Evolutionary conservation across 1,140 invertebrate species (phyloP), one percentile per base, ranked within the genome.

Genomic region (Ceratosolen solmsi): DNA sequence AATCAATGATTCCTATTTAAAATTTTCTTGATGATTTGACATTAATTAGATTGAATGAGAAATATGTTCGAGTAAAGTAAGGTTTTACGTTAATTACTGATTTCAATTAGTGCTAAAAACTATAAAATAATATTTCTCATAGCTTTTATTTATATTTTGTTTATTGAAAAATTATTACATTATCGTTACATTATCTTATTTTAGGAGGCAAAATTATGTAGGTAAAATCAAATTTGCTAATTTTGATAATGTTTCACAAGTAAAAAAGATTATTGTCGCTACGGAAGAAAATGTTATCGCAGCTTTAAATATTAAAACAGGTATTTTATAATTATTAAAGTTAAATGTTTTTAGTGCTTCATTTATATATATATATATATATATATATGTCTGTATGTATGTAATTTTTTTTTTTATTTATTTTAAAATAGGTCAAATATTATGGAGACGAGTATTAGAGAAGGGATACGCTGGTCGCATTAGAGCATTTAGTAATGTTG

Each of bases 271-370:
- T n/a, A 94, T 97, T 86, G 94, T 98, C 17, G 95, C 95, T n/a
- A 97, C 97, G 0, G 94, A 97, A 86, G 95, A 97, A 90, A 97
- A 98, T 93, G 96, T 97, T 83, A 89, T 98, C 73, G 96, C 97
- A 83, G 95, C 96, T 77, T 88, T 98, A 70, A 95, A 96, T 92
- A 92, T 95, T 63, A 96, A 96, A 88, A 96, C 95, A 87, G 97
- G 96, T 94, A 91, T 88, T 49, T 77, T 22, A 71, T 49, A 30
- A 33, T 27, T 79, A 72, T 22, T 80, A 56, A 56, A 83, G 79
- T 79, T 70, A 30, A 82, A 78, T 83, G 73, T 82, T 65, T 81
- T 75, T 80, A 60, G 38, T 82, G 75, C 56, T n/a, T 22, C 74
- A 81, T 79, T 83, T 27, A 51, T 1, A 36, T 73, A 74, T 82